Base-by-base conservation (phyloP, 2,888 invertebrate genomes). In the Physocephala rufipes region DNA sequence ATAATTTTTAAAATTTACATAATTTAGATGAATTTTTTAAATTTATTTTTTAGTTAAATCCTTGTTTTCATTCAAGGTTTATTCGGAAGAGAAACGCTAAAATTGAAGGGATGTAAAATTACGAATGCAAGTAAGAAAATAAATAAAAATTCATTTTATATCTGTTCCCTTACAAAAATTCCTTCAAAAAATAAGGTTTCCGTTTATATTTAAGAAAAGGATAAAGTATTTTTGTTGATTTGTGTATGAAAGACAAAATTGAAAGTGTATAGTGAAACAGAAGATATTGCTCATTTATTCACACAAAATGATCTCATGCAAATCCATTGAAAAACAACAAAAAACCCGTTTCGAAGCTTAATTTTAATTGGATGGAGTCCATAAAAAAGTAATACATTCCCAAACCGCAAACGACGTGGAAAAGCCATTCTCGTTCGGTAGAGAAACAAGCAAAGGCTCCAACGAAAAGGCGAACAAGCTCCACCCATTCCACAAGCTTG, bases 361-460 rank as follows among this genome's bases (percentile, higher is more conserved):
- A 78, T 76, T 80, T 76, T 81, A 80, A 81, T 80, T 80, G 80
- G 82, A 81, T 78, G 76, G 76, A 47, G 61, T 58, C 63, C 5
- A 36, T 36, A 36, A 49, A 59, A 55, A 65, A 59, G 45, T 24
- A 36, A 16, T 36, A 28, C 28, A 53, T 7, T 26, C 4, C 16
- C 19, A 15, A n/a, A 49, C n/a, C 16, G 49, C 16, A 49, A 49
- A 49, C 16, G 47, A 53, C 36, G 61, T 68, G 59, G 24, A 65
- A 67, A 73, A 53, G 75, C 69, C 75, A 71, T 70, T 63, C 74
- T 49, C 49, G 55, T 67, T 70, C 49, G 55, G 68, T 69, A 72
- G 74, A 72, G 72, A 73, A 47, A 64, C 70, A 63, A 66, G 19
- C n/a, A 53, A 70, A 36, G 4, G 69, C 71, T 19, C 59, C 63